Evolutionary conservation across 2,888 invertebrate genomes (phyloP), one percentile per base, ranked within the genome.

Genomic region (Campopleginae sp.): DNA sequence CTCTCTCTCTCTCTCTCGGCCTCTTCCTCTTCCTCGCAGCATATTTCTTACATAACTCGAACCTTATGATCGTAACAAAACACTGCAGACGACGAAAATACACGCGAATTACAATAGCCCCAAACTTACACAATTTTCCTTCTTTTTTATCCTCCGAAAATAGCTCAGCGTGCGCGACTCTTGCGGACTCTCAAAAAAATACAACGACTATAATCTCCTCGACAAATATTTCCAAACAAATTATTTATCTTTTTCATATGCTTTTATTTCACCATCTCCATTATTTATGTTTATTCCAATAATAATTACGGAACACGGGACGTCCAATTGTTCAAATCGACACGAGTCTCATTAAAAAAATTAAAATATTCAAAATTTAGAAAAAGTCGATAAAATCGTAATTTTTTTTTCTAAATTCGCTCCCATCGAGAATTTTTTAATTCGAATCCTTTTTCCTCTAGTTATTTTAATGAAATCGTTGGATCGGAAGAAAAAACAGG

Each of bases 1-100:
- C 68, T 81, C 80, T 84, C 74, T 17, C 19, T 51, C 75, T 54
- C 80, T 51, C 46, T 48, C 19, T 65, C 23, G 66, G 63, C 42
- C 33, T 10, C 76, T 80, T 38, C 38, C 38, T 38, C 38, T 38
- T 38, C 38, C 19, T 27, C 10, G 46, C 38, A 46, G 19, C 46
- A 33, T 23, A 14, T 33, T 17, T 65, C 46, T 66, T 78, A 78
- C 61, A 46, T 79, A 71, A 77, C 70, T 80, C 66, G 65, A 68
- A 51, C 46, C 65, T 65, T 65, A 19, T 66, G 70, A 44, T 71
- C 71, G 79, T 42, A 65, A 76, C 38, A 27, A 54, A 51, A 77
- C 17, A 61, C 27, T n/a, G 51, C n/a, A 31, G 44, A 44, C 74
- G 72, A 44, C 46, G 31, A 44, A 46, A 44, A 70, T 46, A 70